phyloP scores from a whole-genome alignment of 1,140 invertebrate genomes.

The Drosophila nikananu region DNA sequence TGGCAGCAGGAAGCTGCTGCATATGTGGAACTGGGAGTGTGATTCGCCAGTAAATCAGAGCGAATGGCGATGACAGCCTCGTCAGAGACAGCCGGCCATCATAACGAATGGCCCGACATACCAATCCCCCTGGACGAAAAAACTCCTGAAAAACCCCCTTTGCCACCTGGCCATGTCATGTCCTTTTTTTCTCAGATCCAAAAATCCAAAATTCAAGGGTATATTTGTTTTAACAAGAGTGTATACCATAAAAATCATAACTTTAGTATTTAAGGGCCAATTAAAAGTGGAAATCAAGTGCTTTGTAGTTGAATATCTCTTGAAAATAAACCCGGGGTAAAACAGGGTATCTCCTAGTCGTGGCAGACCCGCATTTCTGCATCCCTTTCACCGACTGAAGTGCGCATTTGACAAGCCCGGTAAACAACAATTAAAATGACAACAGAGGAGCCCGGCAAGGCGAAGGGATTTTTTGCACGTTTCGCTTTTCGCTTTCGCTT shows the following conservation, averaged over 20 bases:
- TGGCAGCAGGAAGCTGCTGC: background rate
- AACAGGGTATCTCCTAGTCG: constrained; percentile 2
- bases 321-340: background rate
- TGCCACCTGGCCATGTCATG: background rate
- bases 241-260: background rate
- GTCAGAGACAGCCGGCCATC: constrained; percentile 75
- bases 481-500: constrained; percentile 48
- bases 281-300: background rate
- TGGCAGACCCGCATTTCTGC: background rate
- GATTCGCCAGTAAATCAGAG: constrained; percentile 72
- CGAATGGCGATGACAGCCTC: constrained; percentile 77
- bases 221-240: background rate
- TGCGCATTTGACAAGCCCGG: constrained; percentile 79
- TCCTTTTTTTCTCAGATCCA: background rate
- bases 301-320: background rate
- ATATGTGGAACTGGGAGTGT: background rate
- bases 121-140: background rate
- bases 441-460: constrained; percentile 55
- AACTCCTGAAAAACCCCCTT: background rate
- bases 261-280: background rate
- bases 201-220: background rate
- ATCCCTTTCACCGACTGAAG: constrained; percentile 34
- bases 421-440: constrained; percentile 85
- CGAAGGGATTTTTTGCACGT: constrained; percentile 63
- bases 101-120: constrained; percentile 65